These are phyloP conservation scores for Chrysolina americana DNA, from an alignment of 2,888 invertebrate genomes.

Conservation along the genomic window DNA sequence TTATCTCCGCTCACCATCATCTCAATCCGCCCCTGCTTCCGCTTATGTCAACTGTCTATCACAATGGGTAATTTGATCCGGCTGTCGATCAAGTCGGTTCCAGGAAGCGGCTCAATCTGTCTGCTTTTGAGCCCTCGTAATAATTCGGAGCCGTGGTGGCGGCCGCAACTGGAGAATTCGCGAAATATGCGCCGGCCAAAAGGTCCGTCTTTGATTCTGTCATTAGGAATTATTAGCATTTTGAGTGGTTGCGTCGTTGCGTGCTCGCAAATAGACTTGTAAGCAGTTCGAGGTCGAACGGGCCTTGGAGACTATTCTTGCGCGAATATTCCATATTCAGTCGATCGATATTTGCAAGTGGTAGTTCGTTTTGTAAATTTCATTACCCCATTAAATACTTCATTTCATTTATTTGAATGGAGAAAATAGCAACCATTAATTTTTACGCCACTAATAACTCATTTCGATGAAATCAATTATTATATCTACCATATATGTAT, in stretches of 20 bases:
- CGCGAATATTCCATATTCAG: neutral
- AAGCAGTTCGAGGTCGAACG: slow-evolving; percentile 28
- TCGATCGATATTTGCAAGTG: neutral
- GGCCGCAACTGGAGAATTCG: slow-evolving; percentile 56
- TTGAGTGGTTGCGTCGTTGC: slow-evolving; percentile 34
- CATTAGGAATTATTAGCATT: slow-evolving; percentile 46
- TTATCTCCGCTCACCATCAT: too few species aligned
- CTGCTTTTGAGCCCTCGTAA: slow-evolving; percentile 55
- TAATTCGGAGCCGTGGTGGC: slow-evolving; percentile 56
- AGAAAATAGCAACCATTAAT: too few species aligned
- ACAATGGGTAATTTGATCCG: slow-evolving; percentile 65
- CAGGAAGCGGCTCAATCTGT: slow-evolving; percentile 61
- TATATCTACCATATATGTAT: too few species aligned
- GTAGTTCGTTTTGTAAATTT: too few species aligned
- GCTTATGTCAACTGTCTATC: slow-evolving; percentile 58
- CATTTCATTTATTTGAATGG: too few species aligned
- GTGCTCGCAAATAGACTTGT: slow-evolving; percentile 40
- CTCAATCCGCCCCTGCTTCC: slow-evolving; percentile 42
- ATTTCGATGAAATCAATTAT: too few species aligned
- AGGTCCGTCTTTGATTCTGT: slow-evolving; percentile 52
- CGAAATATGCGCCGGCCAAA: slow-evolving; percentile 60
- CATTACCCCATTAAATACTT: too few species aligned
- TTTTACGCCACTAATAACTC: too few species aligned
- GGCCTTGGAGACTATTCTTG: neutral
- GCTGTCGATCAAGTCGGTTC: slow-evolving; percentile 67